phyloP scores from a whole-genome alignment of 1,140 invertebrate genomes.

The Rhagoletis zephyria region DNA sequence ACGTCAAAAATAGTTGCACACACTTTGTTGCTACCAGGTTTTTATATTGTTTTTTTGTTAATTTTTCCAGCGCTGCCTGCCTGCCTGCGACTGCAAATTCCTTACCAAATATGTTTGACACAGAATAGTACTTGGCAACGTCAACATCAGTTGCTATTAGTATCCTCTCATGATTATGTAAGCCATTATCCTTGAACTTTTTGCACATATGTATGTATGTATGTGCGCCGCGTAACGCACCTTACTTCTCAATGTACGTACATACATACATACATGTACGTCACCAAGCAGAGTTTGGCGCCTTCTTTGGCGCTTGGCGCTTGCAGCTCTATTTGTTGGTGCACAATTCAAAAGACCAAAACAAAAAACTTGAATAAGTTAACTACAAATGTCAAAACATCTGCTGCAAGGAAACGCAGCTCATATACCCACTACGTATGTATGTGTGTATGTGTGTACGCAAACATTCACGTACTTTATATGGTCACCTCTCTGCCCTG shows the following conservation, averaged over 20 bases:
- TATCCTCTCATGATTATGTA: conserved; percentile 15
- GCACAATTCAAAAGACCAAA: not conserved
- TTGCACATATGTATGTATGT: not conserved
- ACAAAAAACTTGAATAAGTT: not conserved
- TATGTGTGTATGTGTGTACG: not conserved
- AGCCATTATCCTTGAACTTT: conserved; percentile 28
- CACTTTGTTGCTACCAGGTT: not conserved
- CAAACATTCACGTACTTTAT: too few species aligned
- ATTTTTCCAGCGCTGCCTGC: not conserved
- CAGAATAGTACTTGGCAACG: not conserved
- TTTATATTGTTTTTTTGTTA: not conserved
- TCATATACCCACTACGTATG: not conserved
- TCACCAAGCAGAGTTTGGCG: not conserved
- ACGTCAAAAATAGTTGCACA: conserved; percentile 35
- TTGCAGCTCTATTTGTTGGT: not conserved
- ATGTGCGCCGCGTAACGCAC: not conserved
- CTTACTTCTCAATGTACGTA: too few species aligned
- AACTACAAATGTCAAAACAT: conserved; percentile 8
- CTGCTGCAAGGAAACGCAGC: conserved; percentile 26
- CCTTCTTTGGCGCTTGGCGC: not conserved
- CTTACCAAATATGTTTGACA: conserved; percentile 8
- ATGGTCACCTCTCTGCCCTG: too few species aligned
- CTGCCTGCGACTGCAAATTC: not conserved
- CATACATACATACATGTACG: too few species aligned
- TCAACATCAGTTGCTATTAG: too few species aligned